Evolutionary conservation across 2,113 vertebrate genomes (phyloP), one percentile per base, ranked within the genome.

Genomic region (Potamarius usumacintae): DNA sequence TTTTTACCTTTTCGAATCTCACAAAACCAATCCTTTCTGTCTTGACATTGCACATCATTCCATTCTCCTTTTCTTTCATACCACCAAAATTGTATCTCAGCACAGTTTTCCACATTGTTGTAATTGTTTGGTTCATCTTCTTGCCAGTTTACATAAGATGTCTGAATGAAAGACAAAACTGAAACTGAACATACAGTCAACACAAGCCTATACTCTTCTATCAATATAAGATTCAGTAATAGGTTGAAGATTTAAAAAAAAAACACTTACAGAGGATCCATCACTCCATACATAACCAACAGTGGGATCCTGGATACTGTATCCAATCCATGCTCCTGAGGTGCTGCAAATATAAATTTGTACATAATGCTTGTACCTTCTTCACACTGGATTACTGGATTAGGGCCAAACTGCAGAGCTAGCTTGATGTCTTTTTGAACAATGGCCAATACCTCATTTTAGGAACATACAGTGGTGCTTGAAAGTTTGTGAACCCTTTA

Each of bases 71-170:
- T 0, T 0, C 78, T 69, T 11, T 90, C 52, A 86, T 65, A 85
- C 91, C 94, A 93, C 4, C 67, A 55, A 27, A 91, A 88, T n/a
- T 7, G 89, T 86, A 96, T 86, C 87, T 98, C 97, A 55, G 86
- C 92, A 92, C 98, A 99, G 7, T 94, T 96, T 92, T 99, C 97
- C 25, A 94, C 80, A 60, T 96, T 96, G 82, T 97, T 96, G 12
- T 94, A 94, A 94, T 99, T 97, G 92, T 98, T 98, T 60, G 98
- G 98, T 88, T 99, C 97, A 89, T 96, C 97, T 25, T 94, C 95
- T 67, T 91, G 89, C 98, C 98, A 99, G 85, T 97, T 96, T 94
- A 94, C 95, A 93, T 95, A 99, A 5, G 92, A 94, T 17, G 97
- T 65, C 98, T 99, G 55, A 58, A 80, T 89, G 12, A 86, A 93